Evolutionary conservation across 2,888 invertebrate species (phyloP), one percentile per base, ranked within the genome.

Genomic region (Leucophora obtusa): DNA sequence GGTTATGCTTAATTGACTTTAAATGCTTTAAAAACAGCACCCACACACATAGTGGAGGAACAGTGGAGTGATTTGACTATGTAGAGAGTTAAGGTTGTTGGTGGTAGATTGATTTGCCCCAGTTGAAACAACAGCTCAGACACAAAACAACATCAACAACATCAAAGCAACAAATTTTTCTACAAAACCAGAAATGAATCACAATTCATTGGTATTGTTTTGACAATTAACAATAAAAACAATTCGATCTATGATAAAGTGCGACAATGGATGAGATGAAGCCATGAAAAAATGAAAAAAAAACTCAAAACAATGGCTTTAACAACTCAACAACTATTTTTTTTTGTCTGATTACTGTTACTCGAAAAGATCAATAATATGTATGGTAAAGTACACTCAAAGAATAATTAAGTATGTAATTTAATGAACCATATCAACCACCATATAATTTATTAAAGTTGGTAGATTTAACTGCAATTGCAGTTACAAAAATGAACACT

Each of bases 1-100:
- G 76, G 72, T 80, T 80, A 76, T 80, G 72, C 80, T 80, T 80
- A 80, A 80, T 76, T 80, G 80, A 80, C 76, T 80, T 72, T 80
- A 80, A 80, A 73, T 80, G 69, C 76, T 80, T 80, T 53, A 76
- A 63, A 80, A 66, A 76, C 53, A 80, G 72, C 76, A 80, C 80
- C 80, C 80, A 80, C 80, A 80, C 80, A 76, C 72, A 77, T 65
- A 50, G 70, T 43, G 63, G 58, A 28, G 14, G 43, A 43, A 43
- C 1, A 43, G 43, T 14, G 43, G 43, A 43, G 43, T 14, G 43
- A 35, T 8, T 35, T 24, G 6, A 11, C 4, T 1, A 38, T 11
- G 4, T 47, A n/a, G 43, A 7, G 43, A 47, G 43, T 47, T 47
- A 47, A 47, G 43, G 66, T 60, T 24, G 24, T 2, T 76, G 76